Conservation (phyloP, 2,113 vertebrate genomes). For the Mixornis gularis region DNA sequence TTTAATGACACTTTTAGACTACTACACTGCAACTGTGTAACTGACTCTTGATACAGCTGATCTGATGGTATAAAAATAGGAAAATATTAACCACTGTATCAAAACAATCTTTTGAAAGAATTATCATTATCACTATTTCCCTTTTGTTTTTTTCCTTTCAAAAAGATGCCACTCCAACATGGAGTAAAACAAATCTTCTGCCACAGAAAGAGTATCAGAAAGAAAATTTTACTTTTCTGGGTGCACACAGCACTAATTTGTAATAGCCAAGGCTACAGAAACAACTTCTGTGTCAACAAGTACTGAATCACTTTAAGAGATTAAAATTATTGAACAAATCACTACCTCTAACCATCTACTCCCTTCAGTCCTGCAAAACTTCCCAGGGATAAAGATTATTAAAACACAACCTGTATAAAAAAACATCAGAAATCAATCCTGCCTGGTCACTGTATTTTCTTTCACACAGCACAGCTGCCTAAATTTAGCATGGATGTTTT, state of each 20-base stretch:
- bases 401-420: neutral
- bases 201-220: neutral
- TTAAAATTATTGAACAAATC: neutral
- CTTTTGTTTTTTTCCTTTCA: fast-evolving
- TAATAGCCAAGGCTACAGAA: neutral
- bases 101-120: neutral
- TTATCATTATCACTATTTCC: neutral
- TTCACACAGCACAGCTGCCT: neutral
- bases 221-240: neutral
- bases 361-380: neutral
- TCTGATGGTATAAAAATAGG: neutral
- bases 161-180: neutral
- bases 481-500: conserved; percentile 6
- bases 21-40: neutral
- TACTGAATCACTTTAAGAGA: neutral
- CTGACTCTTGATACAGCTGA: neutral
- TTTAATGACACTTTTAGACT: neutral
- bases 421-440: neutral
- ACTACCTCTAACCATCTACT: neutral
- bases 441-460: neutral
- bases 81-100: neutral
- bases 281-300: neutral
- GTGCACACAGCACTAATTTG: neutral
- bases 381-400: neutral
- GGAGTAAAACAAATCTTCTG: neutral